Evolutionary conservation across 2,797 vertebrate species (phyloP).

Genomic region (Danio jaintianensis): DNA sequence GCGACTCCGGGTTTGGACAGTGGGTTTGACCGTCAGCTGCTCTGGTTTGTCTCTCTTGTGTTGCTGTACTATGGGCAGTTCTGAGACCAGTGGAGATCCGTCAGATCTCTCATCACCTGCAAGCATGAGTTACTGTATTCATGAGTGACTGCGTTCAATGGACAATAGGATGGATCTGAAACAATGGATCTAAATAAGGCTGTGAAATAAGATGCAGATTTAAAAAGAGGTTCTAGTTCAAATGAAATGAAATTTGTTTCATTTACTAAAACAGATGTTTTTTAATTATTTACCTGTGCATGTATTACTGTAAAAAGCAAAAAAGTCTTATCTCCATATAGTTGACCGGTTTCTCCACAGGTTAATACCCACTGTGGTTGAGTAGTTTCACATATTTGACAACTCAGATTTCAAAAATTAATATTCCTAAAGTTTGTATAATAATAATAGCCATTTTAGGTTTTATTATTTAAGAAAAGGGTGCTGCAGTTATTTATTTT

Average conservation of each 20-base stretch:
- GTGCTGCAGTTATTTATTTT: no score
- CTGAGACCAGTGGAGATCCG: constrained; percentile 79
- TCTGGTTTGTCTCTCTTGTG: constrained; percentile 78
- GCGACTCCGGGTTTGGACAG: constrained; percentile 76
- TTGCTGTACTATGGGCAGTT: constrained; percentile 78
- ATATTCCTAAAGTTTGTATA: no score
- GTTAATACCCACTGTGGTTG: no score
- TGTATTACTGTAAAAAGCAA: not conserved
- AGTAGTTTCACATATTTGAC: no score
- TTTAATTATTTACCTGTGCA: not conserved
- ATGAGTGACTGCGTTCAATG: constrained; percentile 35
- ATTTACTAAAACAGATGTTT: not conserved
- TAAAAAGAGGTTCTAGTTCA: not conserved
- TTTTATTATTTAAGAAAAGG: no score
- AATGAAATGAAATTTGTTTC: no score
- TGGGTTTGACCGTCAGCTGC: constrained; percentile 77
- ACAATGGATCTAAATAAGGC: not conserved
- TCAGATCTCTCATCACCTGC: constrained; percentile 85
- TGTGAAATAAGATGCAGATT: not conserved
- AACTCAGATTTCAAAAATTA: no score
- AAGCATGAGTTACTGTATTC: constrained; percentile 77
- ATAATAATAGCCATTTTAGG: no score
- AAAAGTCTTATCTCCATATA: not conserved
- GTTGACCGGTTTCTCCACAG: no score
- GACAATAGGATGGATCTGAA: not conserved